phyloP scores from a whole-genome alignment of 1,140 invertebrate genomes.

The Eurytemora carolleeae region DNA sequence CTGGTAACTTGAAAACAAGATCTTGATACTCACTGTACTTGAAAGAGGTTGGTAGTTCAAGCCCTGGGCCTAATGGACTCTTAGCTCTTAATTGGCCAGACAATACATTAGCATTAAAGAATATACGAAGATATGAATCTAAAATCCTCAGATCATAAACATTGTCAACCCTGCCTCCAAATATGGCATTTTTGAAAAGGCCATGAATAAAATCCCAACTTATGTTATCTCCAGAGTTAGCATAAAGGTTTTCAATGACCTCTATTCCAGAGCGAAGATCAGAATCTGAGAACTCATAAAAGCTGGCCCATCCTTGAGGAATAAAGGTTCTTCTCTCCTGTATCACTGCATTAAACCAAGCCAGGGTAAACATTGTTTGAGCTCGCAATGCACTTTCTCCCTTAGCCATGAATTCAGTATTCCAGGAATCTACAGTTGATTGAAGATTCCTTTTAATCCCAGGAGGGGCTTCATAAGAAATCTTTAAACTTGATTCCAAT shows the following conservation, averaged over 20 bases:
- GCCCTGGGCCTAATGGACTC: constrained; percentile 31
- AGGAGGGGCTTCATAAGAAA: constrained; percentile 61
- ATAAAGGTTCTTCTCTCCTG: constrained; percentile 71
- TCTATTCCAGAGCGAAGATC: constrained; percentile 57
- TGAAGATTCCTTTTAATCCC: constrained; percentile 42
- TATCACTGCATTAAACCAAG: constrained; percentile 64
- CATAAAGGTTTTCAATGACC: constrained; percentile 40
- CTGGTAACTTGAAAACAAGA: constrained; percentile 39
- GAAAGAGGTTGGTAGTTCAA: constrained; percentile 30
- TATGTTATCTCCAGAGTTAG: constrained; percentile 25
- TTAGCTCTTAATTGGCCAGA: constrained; percentile 31
- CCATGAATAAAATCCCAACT: constrained; percentile 61
- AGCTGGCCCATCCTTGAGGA: constrained; percentile 65
- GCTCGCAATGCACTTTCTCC: constrained; percentile 29
- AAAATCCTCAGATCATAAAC: constrained; percentile 51
- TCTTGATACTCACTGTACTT: constrained; percentile 39
- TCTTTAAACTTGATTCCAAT: constrained; percentile 47
- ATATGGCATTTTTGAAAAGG: constrained; percentile 57
- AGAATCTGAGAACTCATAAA: constrained; percentile 69
- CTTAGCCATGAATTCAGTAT: constrained; percentile 28
- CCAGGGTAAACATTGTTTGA: constrained; percentile 42
- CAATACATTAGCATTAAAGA: constrained; percentile 38
- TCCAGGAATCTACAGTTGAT: constrained; percentile 37
- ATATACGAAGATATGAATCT: constrained; percentile 46
- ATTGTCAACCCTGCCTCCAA: constrained; percentile 70